Percentiles rank a stretch among this genome's conserved stretches.
Conservation (phyloP, 2,888 invertebrate genomes). For the Acrocera orbiculus region DNA sequence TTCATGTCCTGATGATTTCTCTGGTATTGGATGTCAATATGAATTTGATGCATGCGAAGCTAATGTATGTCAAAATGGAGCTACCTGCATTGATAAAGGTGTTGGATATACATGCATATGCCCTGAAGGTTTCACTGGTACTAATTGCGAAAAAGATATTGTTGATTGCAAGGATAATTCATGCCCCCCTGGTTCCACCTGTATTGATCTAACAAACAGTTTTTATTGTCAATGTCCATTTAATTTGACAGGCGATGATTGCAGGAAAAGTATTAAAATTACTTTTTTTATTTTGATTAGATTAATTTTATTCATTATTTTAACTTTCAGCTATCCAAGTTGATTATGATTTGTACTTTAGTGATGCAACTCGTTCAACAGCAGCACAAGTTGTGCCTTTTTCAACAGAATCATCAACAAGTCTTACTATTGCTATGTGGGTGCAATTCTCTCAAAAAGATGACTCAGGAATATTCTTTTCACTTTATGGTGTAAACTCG, state of each 20-base stretch:
- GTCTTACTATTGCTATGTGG: constrained; percentile 88
- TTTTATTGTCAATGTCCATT: constrained; percentile 96
- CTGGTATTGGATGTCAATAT: constrained; percentile 82
- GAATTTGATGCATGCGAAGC: constrained; percentile 85
- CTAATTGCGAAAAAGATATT: constrained; percentile 81
- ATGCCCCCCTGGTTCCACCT: constrained; percentile 83
- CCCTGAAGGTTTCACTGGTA: constrained; percentile 59
- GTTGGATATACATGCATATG: constrained; percentile 73
- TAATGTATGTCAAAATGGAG: constrained; percentile 82
- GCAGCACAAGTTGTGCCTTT: constrained; percentile 89
- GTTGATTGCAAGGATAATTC: constrained; percentile 84
- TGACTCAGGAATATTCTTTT: constrained; percentile 86
- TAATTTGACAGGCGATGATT: constrained; percentile 90
- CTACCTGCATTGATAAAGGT: constrained; percentile 75
- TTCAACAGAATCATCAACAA: constrained; percentile 54
- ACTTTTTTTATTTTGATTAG: not conserved
- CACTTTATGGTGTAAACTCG: constrained; percentile 74
- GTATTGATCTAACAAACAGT: constrained; percentile 75
- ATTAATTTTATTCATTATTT: not conserved
- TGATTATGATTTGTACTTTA: constrained; percentile 94
- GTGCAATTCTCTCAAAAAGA: constrained; percentile 85
- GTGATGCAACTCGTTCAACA: constrained; percentile 74
- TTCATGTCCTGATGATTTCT: constrained; percentile 70
- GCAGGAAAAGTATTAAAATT: constrained; percentile 60
- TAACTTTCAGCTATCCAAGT: constrained; percentile 72